A percentile compares a stretch with the other conserved stretches of the same genome.
Evolutionary conservation across 2,888 invertebrate genomes (phyloP).

Genomic region (Allacma fusca): DNA sequence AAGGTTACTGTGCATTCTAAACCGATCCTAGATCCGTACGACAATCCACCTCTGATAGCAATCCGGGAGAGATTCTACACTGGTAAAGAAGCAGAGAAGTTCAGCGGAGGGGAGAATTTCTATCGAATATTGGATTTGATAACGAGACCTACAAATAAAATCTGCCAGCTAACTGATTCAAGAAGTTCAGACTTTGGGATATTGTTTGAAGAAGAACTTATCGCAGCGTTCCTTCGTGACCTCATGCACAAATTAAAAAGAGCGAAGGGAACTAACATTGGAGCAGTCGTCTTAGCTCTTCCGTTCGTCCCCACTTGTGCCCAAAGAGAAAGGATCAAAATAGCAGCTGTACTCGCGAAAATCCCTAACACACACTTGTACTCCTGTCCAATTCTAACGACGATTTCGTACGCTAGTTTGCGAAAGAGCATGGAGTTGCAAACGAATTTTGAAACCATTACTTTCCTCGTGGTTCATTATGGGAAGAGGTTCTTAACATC

Average conservation of each 20-base stretch:
- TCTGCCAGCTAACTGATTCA: slow-evolving; percentile 5
- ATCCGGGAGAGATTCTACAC: not conserved
- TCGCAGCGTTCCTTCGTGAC: not conserved
- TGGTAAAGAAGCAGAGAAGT: not conserved
- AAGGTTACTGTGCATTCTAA: not conserved
- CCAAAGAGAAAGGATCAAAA: not conserved
- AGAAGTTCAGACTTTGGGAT: not conserved
- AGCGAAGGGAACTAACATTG: not conserved
- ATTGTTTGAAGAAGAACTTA: slow-evolving; percentile 9
- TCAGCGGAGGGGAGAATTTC: not conserved
- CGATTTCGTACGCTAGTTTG: not conserved
- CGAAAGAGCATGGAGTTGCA: not conserved
- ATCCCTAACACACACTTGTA: not conserved
- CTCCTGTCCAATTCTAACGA: not conserved
- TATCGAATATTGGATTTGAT: not conserved
- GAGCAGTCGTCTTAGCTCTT: not conserved
- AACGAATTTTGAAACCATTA: not conserved
- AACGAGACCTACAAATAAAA: not conserved
- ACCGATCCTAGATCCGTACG: not conserved
- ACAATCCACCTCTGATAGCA: not conserved
- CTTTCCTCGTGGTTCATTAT: not conserved
- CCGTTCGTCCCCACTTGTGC: not conserved
- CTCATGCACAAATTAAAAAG: too few species aligned
- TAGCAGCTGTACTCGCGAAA: not conserved
- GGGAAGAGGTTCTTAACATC: not conserved